A percentile compares a stretch with the other conserved stretches of the same genome.
Conservation (phyloP, 2,797 vertebrate genomes). For the Hoplostethus mediterraneus region DNA sequence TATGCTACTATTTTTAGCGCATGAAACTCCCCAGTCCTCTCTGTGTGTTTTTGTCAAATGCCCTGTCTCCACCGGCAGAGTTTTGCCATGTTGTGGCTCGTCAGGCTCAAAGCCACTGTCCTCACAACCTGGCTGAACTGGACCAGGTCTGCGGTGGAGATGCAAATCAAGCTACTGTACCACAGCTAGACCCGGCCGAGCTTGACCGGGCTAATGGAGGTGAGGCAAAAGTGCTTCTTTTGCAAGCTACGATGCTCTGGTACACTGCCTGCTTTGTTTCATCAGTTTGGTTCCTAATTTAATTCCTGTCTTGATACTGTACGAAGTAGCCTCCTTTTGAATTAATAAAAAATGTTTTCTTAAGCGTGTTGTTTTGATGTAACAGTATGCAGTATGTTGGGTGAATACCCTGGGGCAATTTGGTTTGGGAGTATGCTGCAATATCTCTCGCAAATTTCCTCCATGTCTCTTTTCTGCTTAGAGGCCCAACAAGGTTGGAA, state of each 20-base stretch:
- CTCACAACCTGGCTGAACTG: neutral
- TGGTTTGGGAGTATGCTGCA: too few relatives aligned
- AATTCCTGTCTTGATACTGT: conserved; percentile 62
- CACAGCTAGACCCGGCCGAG: conserved; percentile 19
- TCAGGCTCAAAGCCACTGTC: neutral
- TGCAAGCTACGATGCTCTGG: conserved; percentile 42
- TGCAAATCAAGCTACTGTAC: neutral
- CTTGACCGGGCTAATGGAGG: conserved; percentile 16
- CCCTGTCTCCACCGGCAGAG: conserved; percentile 28
- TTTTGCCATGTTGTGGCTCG: neutral
- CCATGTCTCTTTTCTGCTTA: neutral
- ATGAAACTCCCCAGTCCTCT: conserved; percentile 31
- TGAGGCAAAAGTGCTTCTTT: conserved; percentile 49
- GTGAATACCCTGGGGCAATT: too few relatives aligned
- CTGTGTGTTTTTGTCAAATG: conserved; percentile 27
- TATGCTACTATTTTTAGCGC: conserved; percentile 29
- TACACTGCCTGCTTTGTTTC: conserved; percentile 67
- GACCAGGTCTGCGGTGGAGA: conserved; percentile 12
- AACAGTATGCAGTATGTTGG: neutral
- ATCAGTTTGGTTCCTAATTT: conserved; percentile 61
- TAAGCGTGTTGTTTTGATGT: conserved; percentile 25
- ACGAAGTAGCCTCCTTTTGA: conserved; percentile 51
- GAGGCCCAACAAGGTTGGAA: neutral
- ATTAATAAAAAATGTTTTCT: conserved; percentile 72
- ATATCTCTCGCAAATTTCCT: too few relatives aligned